phyloP scores from a whole-genome alignment of 2,888 invertebrate genomes.

The Ametastegia equiseti region DNA sequence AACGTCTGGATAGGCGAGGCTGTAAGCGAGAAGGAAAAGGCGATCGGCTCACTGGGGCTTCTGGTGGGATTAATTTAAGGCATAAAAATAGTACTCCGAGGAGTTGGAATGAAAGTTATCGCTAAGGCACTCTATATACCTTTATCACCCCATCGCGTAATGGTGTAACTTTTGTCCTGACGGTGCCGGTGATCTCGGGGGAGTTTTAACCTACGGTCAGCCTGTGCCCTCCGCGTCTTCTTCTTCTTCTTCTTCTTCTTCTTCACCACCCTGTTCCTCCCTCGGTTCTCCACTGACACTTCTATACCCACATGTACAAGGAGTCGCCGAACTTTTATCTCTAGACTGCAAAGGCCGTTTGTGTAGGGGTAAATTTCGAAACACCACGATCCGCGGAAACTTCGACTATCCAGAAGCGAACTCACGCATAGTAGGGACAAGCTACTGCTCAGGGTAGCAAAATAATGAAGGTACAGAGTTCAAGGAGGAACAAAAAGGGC shows the following conservation, averaged over 20 bases:
- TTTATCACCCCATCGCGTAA: constrained; percentile 70
- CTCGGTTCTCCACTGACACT: background rate
- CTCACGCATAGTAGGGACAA: constrained; percentile 25
- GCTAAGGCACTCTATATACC: constrained; percentile 51
- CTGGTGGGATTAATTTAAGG: constrained; percentile 42
- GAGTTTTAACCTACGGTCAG: constrained; percentile 47
- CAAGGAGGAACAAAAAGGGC: constrained; percentile 16
- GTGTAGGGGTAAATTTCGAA: constrained; percentile 25
- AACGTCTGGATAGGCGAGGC: background rate
- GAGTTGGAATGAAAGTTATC: constrained; percentile 45
- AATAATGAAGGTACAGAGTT: constrained; percentile 27
- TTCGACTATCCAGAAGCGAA: background rate
- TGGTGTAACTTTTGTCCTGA: constrained; percentile 70
- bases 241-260: background rate
- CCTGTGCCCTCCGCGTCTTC: background rate
- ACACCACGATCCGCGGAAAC: background rate
- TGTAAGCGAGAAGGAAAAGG: background rate
- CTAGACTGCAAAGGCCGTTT: background rate
- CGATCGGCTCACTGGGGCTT: constrained; percentile 21
- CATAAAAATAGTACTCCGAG: constrained; percentile 36
- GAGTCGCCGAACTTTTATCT: constrained; percentile 13
- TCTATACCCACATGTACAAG: background rate
- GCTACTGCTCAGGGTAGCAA: background rate
- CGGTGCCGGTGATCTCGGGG: constrained; percentile 42
- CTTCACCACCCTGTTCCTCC: background rate